Percentiles rank a stretch among this genome's conserved stretches.
Evolutionary conservation across 1,140 invertebrate species (phyloP).

Genomic region (Caenorhabditis remanei): DNA sequence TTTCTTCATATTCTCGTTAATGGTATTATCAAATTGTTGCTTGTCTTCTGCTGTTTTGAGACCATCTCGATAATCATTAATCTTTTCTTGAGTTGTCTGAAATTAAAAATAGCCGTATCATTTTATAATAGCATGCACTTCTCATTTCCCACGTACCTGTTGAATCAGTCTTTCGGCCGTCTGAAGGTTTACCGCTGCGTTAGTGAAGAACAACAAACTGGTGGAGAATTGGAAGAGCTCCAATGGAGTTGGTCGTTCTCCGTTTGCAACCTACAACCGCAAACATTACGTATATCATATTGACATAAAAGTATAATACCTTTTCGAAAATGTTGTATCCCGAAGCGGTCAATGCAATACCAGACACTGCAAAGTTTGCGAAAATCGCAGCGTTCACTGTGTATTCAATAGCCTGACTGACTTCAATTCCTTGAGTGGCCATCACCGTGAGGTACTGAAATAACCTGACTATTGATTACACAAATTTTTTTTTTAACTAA

Average conservation of each 20-base stretch:
- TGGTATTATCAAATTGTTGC: background rate
- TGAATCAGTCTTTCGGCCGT: slow-evolving; percentile 36
- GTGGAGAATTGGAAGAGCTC: slow-evolving; percentile 44
- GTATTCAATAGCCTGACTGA: slow-evolving; percentile 36
- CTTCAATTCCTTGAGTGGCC: slow-evolving; percentile 44
- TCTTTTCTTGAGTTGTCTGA: slow-evolving; percentile 44
- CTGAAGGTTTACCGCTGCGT: slow-evolving; percentile 31
- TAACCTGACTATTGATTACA: background rate
- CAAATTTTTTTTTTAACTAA: background rate
- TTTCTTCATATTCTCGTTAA: slow-evolving; percentile 38
- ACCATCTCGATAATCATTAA: slow-evolving; percentile 24
- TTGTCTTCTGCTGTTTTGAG: slow-evolving; percentile 34
- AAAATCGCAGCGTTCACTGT: slow-evolving; percentile 37
- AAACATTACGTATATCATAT: no score
- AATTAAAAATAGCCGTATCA: background rate
- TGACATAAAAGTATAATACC: background rate
- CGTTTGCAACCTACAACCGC: background rate
- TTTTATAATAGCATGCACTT: background rate
- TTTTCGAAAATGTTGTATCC: slow-evolving; percentile 51
- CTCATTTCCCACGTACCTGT: background rate
- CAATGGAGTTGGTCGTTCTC: slow-evolving; percentile 32
- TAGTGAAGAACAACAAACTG: slow-evolving; percentile 46
- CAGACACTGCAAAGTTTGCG: slow-evolving; percentile 33
- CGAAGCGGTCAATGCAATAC: slow-evolving; percentile 27
- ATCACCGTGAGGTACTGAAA: slow-evolving; percentile 37